Evolutionary conservation across 1,140 invertebrate genomes (phyloP), one percentile per base, ranked within the genome.

Genomic region (Marisa cornuarietis): DNA sequence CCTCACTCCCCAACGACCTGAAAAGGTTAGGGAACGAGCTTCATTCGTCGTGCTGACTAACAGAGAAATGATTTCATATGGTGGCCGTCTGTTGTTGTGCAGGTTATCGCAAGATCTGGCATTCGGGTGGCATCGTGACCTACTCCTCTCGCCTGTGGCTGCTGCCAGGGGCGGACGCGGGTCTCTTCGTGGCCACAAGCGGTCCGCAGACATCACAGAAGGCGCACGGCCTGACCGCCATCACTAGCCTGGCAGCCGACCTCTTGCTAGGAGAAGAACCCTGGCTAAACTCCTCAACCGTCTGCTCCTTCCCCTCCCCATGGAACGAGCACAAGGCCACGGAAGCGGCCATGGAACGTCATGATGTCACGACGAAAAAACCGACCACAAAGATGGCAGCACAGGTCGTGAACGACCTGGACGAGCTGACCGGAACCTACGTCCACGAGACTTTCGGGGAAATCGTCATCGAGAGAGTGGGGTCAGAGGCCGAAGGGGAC

Each of bases 111-210:
- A 80, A 83, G 68, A 69, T 86, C 14, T 86, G 81, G 81, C 87
- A 87, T 75, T 85, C 83, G 7, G 87, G 87, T 0, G 81, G 83
- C 16, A 85, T 87, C n/a, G 81, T 84, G n/a, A 83, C 84, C n/a
- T 85, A 85, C 76, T 83, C 82, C 20, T 85, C 85, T 1, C 69
- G 82, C 16, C 66, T 87, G n/a, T 87, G 85, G 85, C 71, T 87
- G 7, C 84, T 82, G 61, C 87, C 87, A 2, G 87, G 86, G 52
- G 74, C 76, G 10, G 78, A 84, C 14, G 73, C 83, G 0, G 85
- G 84, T 8, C 81, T 87, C n/a, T 87, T 80, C 73, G 73, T 80
- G 73, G 79, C 76, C 58, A 80, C 82, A 11, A 85, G 81, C 65
- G 84, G 84, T 1, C 84, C 84, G 0, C 81, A 83, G 73, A 82